Evolutionary conservation across 2,888 invertebrate species (phyloP).

Genomic region (Caenorhabditis doughertyi): DNA sequence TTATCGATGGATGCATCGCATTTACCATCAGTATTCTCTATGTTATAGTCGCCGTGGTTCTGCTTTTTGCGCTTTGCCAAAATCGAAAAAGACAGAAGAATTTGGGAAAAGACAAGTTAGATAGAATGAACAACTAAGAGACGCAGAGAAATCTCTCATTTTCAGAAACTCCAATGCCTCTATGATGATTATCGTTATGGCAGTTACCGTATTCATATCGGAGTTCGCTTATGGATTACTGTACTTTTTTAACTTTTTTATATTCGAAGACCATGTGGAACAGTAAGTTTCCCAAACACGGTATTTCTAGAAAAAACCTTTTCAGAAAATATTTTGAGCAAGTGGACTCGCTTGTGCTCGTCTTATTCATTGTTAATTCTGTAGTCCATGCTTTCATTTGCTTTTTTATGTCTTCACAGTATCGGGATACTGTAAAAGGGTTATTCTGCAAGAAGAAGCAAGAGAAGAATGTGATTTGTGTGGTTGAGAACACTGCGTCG

Average conservation of each 20-base stretch:
- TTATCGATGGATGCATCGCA: background rate
- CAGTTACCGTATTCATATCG: background rate
- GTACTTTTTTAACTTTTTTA: background rate
- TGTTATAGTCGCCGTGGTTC: background rate
- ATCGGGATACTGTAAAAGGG: background rate
- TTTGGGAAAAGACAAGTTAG: background rate
- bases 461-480: too few species aligned
- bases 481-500: too few species aligned
- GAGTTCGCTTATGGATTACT: background rate
- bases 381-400: background rate
- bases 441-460: too few species aligned
- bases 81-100: background rate
- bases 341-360: background rate
- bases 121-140: too few species aligned
- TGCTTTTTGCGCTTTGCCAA: background rate
- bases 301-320: too few species aligned
- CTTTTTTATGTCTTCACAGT: slow-evolving; percentile 24
- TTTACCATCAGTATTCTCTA: background rate
- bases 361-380: slow-evolving; percentile 1
- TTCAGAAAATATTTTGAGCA: background rate
- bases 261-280: background rate
- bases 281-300: background rate
- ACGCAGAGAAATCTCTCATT: too few species aligned
- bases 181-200: background rate
- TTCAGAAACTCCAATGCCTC: background rate